Evolutionary conservation across 2,888 invertebrate genomes (phyloP), one percentile per base, ranked within the genome.

Genomic region (Chalcosyrphus nemorum): DNA sequence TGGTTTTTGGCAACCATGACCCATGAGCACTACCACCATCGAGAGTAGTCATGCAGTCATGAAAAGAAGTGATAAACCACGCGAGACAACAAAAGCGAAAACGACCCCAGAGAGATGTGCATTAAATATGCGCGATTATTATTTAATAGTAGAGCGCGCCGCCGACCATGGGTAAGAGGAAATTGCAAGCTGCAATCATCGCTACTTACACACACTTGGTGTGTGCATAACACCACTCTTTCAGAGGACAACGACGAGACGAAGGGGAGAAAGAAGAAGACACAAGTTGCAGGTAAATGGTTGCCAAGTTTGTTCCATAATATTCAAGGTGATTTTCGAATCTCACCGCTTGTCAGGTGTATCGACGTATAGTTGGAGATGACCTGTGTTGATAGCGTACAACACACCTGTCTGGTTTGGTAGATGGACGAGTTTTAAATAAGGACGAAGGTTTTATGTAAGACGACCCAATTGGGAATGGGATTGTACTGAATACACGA

Each of bases 1-100:
- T n/a, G n/a, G n/a, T n/a, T 27, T 50, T 74, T 66, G 56, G 56
- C 66, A 57, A 52, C 66, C 57, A 59, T 76, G 66, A 59, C 66
- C 75, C 47, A 38, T n/a, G n/a, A n/a, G n/a, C n/a, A n/a, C n/a
- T n/a, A 35, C 65, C 65, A 57, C 66, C 32, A 43, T 15, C 68
- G 47, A 17, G 27, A 45, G 45, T 21, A 59, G 38, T 24, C 17
- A 13, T 19, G 45, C 21, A 59, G 38, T 24, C 17, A 13, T 19
- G 15, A 41, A 41, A 38, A 74, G 32, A 45, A 9, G 47, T 17
- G 61, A 61, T 68, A 63, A 61, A 77, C 43, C 35, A 11, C 41
- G 45, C 13, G 6, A 43, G 57, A 61, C 38, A 66, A 66, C 35
- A 52, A 71, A 71, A 43, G 38, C 57, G 38, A 66, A 66, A 19